Conservation (phyloP, 2,888 invertebrate species). For the Urechis unicinctus region DNA sequence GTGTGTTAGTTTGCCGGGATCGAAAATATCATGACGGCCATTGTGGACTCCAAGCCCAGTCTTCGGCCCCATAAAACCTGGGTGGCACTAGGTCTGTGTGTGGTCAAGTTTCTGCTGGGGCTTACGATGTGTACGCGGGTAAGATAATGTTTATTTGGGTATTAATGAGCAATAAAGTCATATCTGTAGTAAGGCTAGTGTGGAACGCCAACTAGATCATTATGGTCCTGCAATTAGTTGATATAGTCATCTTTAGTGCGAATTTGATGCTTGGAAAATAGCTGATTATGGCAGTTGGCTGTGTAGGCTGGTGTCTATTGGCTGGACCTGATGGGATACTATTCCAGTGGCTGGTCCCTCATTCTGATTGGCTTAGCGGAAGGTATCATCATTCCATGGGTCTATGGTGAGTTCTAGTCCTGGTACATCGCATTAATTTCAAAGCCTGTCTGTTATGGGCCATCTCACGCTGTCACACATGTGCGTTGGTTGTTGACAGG, state of each 20-base stretch:
- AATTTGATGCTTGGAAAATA: background rate
- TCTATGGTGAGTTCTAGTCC: constrained; percentile 21
- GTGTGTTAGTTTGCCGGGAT: constrained; percentile 24
- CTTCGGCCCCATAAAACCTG: constrained; percentile 8
- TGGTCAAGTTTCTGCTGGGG: constrained; percentile 15
- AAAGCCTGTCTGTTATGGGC: background rate
- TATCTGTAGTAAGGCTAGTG: too few relatives aligned
- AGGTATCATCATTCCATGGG: constrained; percentile 21
- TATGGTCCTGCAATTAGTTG: too few relatives aligned
- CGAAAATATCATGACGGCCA: constrained; percentile 21
- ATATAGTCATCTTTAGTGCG: too few relatives aligned
- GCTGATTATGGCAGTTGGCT: too few relatives aligned
- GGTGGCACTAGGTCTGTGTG: constrained; percentile 12
- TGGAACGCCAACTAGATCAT: too few relatives aligned
- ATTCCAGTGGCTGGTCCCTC: constrained; percentile 24
- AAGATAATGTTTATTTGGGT: background rate
- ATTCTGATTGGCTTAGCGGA: constrained; percentile 23
- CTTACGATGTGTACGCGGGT: constrained; percentile 17
- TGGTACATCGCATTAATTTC: too few relatives aligned
- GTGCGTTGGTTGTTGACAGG: too few relatives aligned
- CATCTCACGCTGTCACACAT: background rate
- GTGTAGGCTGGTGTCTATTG: constrained; percentile 26
- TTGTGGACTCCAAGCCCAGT: constrained; percentile 11
- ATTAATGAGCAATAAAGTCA: background rate
- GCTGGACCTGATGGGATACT: constrained; percentile 23